A percentile compares a stretch with the other conserved stretches of the same genome.
Evolutionary conservation across 2,113 vertebrate species (phyloP).

Genomic region (Hyperopisus bebe): DNA sequence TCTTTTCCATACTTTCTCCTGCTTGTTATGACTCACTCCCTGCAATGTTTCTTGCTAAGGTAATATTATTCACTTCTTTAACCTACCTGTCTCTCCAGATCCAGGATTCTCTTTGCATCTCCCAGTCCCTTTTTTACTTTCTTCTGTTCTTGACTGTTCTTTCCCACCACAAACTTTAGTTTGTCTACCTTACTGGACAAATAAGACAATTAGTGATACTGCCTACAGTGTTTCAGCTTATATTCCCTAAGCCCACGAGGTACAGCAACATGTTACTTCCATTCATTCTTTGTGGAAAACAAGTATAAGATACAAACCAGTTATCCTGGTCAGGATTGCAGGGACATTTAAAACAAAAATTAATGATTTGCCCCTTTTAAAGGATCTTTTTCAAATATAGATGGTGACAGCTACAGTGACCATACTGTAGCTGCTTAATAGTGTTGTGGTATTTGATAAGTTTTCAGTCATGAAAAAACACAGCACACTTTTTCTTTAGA

Average conservation of each 20-base stretch:
- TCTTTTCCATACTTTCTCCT: neutral
- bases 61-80: neutral
- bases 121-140: constrained; percentile 63
- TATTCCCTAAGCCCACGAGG: neutral
- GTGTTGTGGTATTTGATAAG: neutral
- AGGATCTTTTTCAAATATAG: neutral
- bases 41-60: neutral
- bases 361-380: neutral
- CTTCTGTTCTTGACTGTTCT: constrained; percentile 60
- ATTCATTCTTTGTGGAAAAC: neutral
- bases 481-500: neutral
- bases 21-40: neutral
- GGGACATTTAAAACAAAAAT: neutral
- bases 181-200: constrained; percentile 68
- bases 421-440: neutral
- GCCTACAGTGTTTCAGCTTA: neutral
- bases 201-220: neutral
- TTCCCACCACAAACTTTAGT: constrained; percentile 66
- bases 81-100: constrained; percentile 77
- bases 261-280: neutral
- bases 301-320: neutral
- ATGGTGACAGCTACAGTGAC: neutral
- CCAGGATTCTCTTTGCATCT: constrained; percentile 77
- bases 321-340: neutral
- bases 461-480: neutral